Evolutionary conservation across 2,888 invertebrate genomes (phyloP), one percentile per base, ranked within the genome.

Genomic region (Imbricaverruca yamaguchii): DNA sequence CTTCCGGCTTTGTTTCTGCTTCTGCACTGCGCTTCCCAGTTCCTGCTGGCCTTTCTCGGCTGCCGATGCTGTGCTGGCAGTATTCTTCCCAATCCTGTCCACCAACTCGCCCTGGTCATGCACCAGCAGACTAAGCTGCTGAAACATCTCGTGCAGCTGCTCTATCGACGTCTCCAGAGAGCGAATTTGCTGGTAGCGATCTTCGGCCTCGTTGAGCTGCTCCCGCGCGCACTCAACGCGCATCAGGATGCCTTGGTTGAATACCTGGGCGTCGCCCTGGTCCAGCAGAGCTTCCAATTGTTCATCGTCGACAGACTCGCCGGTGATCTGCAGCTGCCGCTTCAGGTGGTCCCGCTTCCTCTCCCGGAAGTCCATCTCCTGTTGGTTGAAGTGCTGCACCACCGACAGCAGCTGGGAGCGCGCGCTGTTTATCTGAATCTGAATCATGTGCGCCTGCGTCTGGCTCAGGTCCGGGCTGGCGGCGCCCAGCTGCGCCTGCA

Each of bases 101-200:
- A 74, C 39, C 55, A 55, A 15, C 55, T 74, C 74, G 74, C 53
- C 74, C 55, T 74, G 74, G 4, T 21, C 11, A 21, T 53, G 53
- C 74, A 74, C 74, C 15, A 74, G 74, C 53, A 74, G 18, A 9
- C 23, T 23, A 3, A 74, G 74, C 74, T 74, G 74, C 21, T 23
- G 21, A 55, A 74, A 74, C 74, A 74, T 74, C 53, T 74, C 53
- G 53, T 74, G 74, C 74, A 74, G 74, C 74, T 74, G 74, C 74
- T 74, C 55, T 1, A 74, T 74, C 53, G 53, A 55, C 13, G n/a
- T 55, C 55, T 53, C 74, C 21, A 74, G 74, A 7, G 53, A 53
- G 74, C 55, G 74, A 55, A 74, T 74, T 55, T 74, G 55, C 74
- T 74, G 21, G 55, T 55, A 74, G 55, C 74, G 74, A 3, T 74